phyloP scores from a whole-genome alignment of 1,140 invertebrate genomes.

The Drosophila watanabei region DNA sequence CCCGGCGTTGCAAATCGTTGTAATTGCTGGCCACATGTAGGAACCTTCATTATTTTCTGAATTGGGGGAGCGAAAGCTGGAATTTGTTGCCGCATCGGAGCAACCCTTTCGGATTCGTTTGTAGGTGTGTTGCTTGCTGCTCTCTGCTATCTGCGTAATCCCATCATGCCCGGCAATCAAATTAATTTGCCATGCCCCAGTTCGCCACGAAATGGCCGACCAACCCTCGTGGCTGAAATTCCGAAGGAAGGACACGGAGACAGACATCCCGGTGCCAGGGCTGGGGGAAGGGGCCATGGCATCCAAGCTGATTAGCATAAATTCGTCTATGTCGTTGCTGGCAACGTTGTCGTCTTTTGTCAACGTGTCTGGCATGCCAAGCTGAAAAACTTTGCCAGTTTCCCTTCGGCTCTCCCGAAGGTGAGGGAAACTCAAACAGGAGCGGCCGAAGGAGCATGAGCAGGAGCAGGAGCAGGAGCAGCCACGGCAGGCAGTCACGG shows the following conservation, averaged over 20 bases:
- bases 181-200: constrained; percentile 55
- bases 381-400: constrained; percentile 65
- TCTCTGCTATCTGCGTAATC: constrained; percentile 38
- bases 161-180: constrained; percentile 52
- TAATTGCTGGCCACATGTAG: constrained; percentile 18
- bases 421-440: constrained; percentile 40
- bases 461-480: constrained; percentile 8
- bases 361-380: constrained; percentile 82
- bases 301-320: constrained; percentile 81
- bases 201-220: constrained; percentile 45
- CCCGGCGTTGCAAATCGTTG: constrained; percentile 18
- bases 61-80: background rate
- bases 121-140: constrained; percentile 15
- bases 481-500: constrained; percentile 42
- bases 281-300: constrained; percentile 36
- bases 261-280: constrained; percentile 16
- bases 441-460: background rate
- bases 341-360: constrained; percentile 79
- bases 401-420: constrained; percentile 10
- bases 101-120: constrained; percentile 27
- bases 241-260: constrained; percentile 12
- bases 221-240: constrained; percentile 49
- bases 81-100: constrained; percentile 1
- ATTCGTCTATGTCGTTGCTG: constrained; percentile 79
- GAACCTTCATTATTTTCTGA: background rate